Percentiles rank a stretch among this genome's conserved stretches.
Conservation (phyloP, 2,113 vertebrate genomes). For the Cephalopholis sonnerati region DNA sequence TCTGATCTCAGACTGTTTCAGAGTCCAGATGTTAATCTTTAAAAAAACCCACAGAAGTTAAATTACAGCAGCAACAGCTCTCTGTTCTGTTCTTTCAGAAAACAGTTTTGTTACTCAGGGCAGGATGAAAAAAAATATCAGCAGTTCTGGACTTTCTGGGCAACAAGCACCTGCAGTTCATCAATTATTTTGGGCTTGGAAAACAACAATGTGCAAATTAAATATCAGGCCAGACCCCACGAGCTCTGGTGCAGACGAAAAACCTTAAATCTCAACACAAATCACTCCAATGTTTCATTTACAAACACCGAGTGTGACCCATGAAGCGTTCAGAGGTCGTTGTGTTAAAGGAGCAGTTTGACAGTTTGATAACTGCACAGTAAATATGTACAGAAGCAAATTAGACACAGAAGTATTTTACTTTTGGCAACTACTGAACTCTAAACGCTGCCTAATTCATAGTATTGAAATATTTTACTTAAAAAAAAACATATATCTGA, state of each 20-base stretch:
- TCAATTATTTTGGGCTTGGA: not conserved
- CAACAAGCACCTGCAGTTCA: not conserved
- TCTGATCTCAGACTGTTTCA: no score
- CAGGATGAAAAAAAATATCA: conserved; percentile 12
- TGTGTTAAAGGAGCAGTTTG: no score
- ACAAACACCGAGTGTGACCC: no score
- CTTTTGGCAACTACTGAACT: no score
- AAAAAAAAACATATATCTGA: no score
- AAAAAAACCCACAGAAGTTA: not conserved
- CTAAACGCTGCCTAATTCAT: no score
- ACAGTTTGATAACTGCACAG: no score
- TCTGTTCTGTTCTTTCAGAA: not conserved
- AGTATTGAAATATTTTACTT: no score
- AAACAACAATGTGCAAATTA: conserved; percentile 42
- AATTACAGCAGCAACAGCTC: not conserved
- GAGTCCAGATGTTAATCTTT: no score
- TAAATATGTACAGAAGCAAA: no score
- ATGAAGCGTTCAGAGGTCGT: not conserved
- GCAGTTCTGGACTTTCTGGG: conserved; percentile 53
- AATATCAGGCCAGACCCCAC: not conserved
- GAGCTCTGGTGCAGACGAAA: not conserved
- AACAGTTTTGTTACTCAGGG: not conserved
- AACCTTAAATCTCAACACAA: not conserved
- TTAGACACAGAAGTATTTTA: no score
- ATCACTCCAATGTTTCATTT: not conserved